phyloP scores from a whole-genome alignment of 1,140 invertebrate species.

The Chymomyza costata region DNA sequence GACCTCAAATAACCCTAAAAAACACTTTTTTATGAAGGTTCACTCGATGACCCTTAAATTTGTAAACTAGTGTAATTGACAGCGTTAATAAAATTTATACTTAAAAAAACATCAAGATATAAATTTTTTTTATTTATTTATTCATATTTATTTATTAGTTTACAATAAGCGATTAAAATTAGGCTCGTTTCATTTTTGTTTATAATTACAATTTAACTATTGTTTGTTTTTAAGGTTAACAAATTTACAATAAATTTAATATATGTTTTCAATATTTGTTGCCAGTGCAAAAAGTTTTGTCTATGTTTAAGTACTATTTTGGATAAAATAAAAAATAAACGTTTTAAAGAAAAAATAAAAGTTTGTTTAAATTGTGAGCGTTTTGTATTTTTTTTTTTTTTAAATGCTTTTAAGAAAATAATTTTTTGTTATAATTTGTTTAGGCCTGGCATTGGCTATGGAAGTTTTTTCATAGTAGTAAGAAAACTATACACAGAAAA shows the following conservation, averaged over 20 bases:
- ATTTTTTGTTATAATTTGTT: slow-evolving; percentile 29
- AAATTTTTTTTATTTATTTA: slow-evolving; percentile 41
- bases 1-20: too few species aligned
- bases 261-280: slow-evolving; percentile 54
- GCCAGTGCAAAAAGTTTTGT: slow-evolving; percentile 73
- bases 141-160: slow-evolving; percentile 74
- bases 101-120: not conserved
- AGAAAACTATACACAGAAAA: slow-evolving; percentile 58
- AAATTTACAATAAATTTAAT: slow-evolving; percentile 50
- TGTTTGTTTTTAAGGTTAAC: slow-evolving; percentile 45
- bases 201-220: slow-evolving; percentile 75
- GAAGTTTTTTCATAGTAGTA: slow-evolving; percentile 11
- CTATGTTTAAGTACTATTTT: slow-evolving; percentile 31
- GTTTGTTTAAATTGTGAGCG: slow-evolving; percentile 53
- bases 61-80: too few species aligned
- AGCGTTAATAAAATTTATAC: too few species aligned
- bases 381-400: slow-evolving; percentile 13
- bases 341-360: slow-evolving; percentile 63
- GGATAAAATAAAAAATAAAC: slow-evolving; percentile 10
- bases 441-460: slow-evolving; percentile 50
- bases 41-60: too few species aligned
- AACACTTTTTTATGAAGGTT: too few species aligned
- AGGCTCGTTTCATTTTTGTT: slow-evolving; percentile 52
- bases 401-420: slow-evolving; percentile 47
- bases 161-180: slow-evolving; percentile 74